Base-by-base conservation (phyloP, 2,113 vertebrate species). In the Xiphorhynchus elegans region DNA sequence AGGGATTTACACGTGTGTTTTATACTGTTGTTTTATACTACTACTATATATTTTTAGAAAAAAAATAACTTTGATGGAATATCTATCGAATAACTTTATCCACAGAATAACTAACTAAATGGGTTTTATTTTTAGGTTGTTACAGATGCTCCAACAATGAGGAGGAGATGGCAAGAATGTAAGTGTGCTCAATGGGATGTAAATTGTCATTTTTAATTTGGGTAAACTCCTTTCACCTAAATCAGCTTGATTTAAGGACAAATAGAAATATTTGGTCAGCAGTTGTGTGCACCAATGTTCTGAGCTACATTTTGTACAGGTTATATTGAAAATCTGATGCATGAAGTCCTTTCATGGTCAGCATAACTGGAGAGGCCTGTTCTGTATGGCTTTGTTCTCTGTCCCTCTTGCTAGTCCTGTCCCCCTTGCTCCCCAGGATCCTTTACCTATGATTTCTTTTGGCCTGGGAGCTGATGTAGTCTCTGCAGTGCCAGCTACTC, bases 151-250 rank as follows among this genome's bases (percentile, higher is more conserved):
- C 66, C 80, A 8, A 2, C 70, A 70, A 63, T 40, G 53, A 94
- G 62, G 76, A 95, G 64, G 40, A 96, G 89, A 79, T 90, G 84
- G 76, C 76, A 93, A 81, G 92, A 93, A 86, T 29, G 95, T 96
- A 94, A 96, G 92, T 91, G 55, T 75, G 20, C 17, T 94, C 23
- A 69, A 29, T 68, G 74, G 21, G 16, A 40, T 84, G 26, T 37
- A 68, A 84, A 60, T 44, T 72, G 25, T 73, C 15, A 13, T 77
- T 89, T 76, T 13, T 77, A 47, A 28, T 76, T 66, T 66, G 37
- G 9, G 31, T 63, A 49, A 53, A 85, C 23, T 84, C 9, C 21
- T 91, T 83, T 77, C 40, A 66, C 69, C 10, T 74, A 42, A 58
- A 68, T 66, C 23, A 44, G 39, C 8, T 76, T 58, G 39, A 67